A percentile compares a stretch with the other conserved stretches of the same genome.
Evolutionary conservation across 2,113 vertebrate genomes (phyloP).

Genomic region (Nothocercus julius): DNA sequence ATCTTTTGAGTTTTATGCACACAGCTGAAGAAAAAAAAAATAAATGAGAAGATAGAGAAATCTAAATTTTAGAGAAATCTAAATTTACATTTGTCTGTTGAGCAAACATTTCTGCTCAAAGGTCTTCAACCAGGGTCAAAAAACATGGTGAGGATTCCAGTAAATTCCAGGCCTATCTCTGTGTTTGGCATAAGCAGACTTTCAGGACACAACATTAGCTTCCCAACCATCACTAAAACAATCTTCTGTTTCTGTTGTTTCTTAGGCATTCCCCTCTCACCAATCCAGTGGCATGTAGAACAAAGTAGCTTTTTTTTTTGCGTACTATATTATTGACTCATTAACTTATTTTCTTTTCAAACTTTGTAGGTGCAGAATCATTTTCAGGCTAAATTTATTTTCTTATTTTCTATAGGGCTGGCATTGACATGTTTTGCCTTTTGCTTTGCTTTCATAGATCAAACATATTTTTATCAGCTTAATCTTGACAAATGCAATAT

Average conservation of each 20-base stretch:
- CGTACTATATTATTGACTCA: background rate
- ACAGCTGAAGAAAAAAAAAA: background rate
- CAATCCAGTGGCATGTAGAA: background rate
- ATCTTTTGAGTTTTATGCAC: background rate
- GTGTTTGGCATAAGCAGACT: background rate
- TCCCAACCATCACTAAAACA: constrained; percentile 11
- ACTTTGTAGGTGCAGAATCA: background rate
- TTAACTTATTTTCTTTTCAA: constrained; percentile 20
- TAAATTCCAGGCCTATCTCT: background rate
- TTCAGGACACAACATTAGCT: constrained; percentile 7
- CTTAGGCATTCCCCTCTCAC: background rate
- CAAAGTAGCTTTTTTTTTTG: constrained; percentile 19
- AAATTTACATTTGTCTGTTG: too few species aligned
- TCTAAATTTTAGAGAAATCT: background rate
- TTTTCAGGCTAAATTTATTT: background rate
- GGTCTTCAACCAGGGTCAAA: background rate
- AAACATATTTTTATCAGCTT: background rate
- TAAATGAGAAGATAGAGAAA: background rate
- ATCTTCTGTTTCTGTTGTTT: constrained; percentile 8
- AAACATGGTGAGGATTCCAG: background rate
- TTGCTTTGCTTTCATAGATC: background rate
- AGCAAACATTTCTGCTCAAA: background rate
- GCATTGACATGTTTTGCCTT: background rate
- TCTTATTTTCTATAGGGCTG: background rate
- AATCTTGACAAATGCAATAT: background rate